Evolutionary conservation across 2,888 invertebrate genomes (phyloP), one percentile per base, ranked within the genome.

Genomic region (Elaeidobius kamerunicus): DNA sequence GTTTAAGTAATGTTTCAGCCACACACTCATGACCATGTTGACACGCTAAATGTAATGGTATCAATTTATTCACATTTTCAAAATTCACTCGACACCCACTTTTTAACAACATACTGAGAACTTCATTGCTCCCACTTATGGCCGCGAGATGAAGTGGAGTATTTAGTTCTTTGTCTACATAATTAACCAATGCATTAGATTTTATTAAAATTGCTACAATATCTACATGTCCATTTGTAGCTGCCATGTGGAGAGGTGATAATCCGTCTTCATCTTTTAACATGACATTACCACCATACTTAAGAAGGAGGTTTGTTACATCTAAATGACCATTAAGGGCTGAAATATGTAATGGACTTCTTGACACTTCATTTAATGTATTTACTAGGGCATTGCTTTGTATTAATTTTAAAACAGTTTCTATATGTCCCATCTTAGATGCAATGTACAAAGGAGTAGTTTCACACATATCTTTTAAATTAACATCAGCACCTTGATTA

Each of bases 391-490:
- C 42, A 9, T 16, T 30, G 30, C 17, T 30, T 17, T 42, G 16
- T 17, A 42, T 30, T n/a, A 42, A 18, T 11, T 2, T 30, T 30
- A 17, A n/a, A 1, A 42, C 42, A n/a, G 30, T 17, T 11, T 17
- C 30, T 15, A 42, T 9, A 18, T 42, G 42, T 3, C 42, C 42
- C 12, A 17, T 28, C 3, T 11, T 3, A 4, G 40, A n/a, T 12
- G 40, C 40, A 19, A 40, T 11, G 15, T 40, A 40, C 1, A 40
- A 12, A 7, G 40, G 14, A 9, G 40, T 40, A n/a, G 23, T 19
- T 2, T 40, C 27, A 27, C 40, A 40, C 40, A 14, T 27, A 19
- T 20, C 23, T 15, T 40, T 40, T 23, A 40, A 40, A 40, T 40
- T 40, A 15, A 40, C 15, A n/a, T 40, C 23, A 40, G 40, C 40